phyloP scores from a whole-genome alignment of 2,797 vertebrate genomes.

The Acanthis flammea region DNA sequence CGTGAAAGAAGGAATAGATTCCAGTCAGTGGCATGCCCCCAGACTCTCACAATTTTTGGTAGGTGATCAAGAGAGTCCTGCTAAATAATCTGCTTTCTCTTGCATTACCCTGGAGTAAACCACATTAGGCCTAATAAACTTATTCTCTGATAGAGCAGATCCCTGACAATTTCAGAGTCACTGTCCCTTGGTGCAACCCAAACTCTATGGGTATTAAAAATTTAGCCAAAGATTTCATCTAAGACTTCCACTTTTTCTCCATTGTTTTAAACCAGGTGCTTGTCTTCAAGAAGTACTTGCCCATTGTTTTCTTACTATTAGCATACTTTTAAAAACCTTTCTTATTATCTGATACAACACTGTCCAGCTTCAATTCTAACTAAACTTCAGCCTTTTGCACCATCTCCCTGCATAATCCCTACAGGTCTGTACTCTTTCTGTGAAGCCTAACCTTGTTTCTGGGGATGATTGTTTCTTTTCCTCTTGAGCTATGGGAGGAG shows the following conservation, averaged over 20 bases:
- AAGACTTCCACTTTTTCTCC: neutral
- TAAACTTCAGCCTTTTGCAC: neutral
- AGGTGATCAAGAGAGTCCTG: neutral
- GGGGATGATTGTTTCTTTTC: neutral
- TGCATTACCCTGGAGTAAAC: neutral
- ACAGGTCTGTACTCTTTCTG: neutral
- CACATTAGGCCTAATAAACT: neutral
- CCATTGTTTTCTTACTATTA: neutral
- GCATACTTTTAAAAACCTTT: neutral
- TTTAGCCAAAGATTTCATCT: neutral
- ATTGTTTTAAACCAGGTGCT: neutral
- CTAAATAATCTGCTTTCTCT: neutral
- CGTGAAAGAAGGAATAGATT: neutral
- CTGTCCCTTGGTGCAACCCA: neutral
- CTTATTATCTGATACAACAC: neutral
- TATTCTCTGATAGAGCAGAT: neutral
- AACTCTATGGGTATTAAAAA: neutral
- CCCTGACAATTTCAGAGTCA: neutral
- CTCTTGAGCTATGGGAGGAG: neutral
- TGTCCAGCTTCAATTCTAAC: neutral
- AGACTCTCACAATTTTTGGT: neutral
- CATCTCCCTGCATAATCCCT: neutral
- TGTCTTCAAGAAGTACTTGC: neutral
- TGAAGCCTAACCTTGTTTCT: neutral
- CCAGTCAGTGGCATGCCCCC: neutral